Evolutionary conservation across 2,113 vertebrate species (phyloP).

Genomic region (Lepus timidus): DNA sequence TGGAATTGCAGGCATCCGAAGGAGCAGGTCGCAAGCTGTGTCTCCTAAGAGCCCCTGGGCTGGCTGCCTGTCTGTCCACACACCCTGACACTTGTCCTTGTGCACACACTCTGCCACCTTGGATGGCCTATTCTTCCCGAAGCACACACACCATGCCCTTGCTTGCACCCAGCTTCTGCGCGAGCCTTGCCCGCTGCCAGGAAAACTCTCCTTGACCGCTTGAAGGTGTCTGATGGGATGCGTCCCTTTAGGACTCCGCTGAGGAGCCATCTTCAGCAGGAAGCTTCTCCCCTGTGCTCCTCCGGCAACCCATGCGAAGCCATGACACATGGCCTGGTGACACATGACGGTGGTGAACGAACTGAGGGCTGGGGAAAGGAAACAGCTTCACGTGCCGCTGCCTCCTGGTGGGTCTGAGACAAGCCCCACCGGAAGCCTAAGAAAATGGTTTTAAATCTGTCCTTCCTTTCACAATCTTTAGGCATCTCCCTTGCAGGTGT

Average conservation of each 20-base stretch:
- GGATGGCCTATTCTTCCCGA: background rate
- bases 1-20: background rate
- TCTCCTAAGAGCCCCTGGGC: background rate
- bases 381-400: background rate
- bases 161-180: background rate
- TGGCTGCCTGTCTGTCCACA: background rate
- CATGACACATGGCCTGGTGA: background rate
- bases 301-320: background rate
- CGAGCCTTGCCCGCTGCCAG: background rate
- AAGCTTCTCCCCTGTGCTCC: background rate
- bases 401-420: background rate
- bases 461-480: constrained; percentile 23
- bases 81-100: background rate
- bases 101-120: background rate
- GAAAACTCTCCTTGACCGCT: background rate
- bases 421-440: background rate
- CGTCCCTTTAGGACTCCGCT: background rate
- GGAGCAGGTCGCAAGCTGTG: background rate
- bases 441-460: constrained; percentile 21
- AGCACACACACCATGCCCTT: background rate
- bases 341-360: too few relatives aligned
- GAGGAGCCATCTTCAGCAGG: background rate
- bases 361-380: background rate
- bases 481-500: background rate
- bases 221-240: background rate